Percentiles rank a stretch among this genome's conserved stretches.
These are phyloP conservation scores for Montipora foliosa DNA, from an alignment of 64 coral and sea anemone genomes.

Conservation along the genomic window DNA sequence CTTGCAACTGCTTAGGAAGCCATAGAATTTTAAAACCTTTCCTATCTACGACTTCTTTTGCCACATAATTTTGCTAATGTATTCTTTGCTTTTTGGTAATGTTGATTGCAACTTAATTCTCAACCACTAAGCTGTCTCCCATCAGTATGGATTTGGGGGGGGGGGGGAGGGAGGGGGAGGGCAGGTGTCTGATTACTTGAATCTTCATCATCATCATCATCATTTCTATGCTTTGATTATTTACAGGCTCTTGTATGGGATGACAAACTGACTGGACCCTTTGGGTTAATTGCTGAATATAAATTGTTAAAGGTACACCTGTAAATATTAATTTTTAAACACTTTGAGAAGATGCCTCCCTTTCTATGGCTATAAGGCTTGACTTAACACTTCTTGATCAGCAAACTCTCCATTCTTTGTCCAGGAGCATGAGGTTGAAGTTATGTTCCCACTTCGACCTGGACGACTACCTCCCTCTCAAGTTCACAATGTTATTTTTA, in stretches of 20 bases:
- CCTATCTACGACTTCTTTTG: no score
- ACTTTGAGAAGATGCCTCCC: not conserved
- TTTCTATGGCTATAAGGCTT: no score
- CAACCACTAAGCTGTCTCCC: no score
- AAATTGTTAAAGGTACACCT: constrained; percentile 78
- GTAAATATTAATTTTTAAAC: not conserved
- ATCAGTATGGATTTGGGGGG: no score
- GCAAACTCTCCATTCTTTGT: not conserved
- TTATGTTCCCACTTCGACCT: constrained; percentile 85
- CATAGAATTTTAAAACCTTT: no score
- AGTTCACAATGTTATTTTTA: constrained; percentile 96
- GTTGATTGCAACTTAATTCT: no score
- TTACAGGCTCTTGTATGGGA: constrained; percentile 96
- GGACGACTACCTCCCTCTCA: constrained; percentile 80
- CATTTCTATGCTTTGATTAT: not conserved
- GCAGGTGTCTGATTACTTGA: not conserved
- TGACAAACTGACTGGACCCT: constrained; percentile 93
- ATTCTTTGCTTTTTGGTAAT: no score
- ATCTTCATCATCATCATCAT: not conserved
- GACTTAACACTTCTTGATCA: not conserved
- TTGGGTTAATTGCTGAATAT: constrained; percentile 97
- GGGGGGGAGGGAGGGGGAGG: not conserved
- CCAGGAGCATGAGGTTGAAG: constrained; percentile 99
- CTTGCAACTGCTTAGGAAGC: no score
- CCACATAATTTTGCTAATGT: no score